Evolutionary conservation across 2,113 vertebrate species (phyloP), one percentile per base, ranked within the genome.

Genomic region (Hippolais icterina): DNA sequence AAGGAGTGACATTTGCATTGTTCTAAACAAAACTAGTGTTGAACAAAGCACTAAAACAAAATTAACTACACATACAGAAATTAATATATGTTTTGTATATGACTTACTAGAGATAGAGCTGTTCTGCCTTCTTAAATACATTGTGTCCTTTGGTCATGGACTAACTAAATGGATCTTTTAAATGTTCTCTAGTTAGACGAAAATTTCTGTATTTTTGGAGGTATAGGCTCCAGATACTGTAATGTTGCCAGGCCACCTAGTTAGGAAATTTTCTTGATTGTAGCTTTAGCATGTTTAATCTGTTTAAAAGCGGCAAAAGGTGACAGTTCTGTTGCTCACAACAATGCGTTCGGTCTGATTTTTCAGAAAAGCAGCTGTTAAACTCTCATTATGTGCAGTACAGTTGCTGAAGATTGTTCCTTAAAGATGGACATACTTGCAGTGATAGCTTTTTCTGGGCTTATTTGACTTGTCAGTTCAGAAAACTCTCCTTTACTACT

Each of bases 371-470:
- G 6, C 13, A 53, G 0, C 31, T 52, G 33, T 61, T 91, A 22
- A 37, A 44, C 46, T n/a, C n/a, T 59, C 1, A 33, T 39, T 78
- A 12, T 50, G 6, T 63, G 19, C 61, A 54, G 1, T 57, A 19
- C 18, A 20, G n/a, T 68, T 56, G 12, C 15, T 53, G 14, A 39
- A 69, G 10, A 27, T 29, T 22, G 14, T 33, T 88, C 28, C 65
- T 71, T 39, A 59, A 64, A 57, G 15, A 7, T 15, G 9, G 16
- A 24, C 1, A 0, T 57, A 12, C 3, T 19, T 60, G 13, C 33
- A 70, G 12, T 23, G 16, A 10, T 44, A 44, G 18, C 15, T 76
- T 68, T 89, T 70, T 78, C 25, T 61, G 41, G 24, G 12, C 6
- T 52, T 39, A 22, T 23, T 50, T 83, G 31, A 49, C 28, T 29